phyloP scores from a whole-genome alignment of 2,113 vertebrate species.

The Tyto alba region DNA sequence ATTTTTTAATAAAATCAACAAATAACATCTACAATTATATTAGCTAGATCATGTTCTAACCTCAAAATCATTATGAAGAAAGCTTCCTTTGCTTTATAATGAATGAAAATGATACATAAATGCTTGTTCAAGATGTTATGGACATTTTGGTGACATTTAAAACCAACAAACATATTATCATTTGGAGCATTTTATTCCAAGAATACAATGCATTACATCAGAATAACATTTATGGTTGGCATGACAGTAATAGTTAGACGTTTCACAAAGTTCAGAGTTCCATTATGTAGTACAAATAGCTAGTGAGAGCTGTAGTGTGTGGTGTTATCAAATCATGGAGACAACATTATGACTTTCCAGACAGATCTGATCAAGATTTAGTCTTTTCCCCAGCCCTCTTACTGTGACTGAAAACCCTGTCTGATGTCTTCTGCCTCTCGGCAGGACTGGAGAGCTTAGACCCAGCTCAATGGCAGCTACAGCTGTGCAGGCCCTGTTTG shows the following conservation, averaged over 20 bases:
- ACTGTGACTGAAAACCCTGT: neutral
- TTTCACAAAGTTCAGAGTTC: neutral
- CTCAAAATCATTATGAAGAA: neutral
- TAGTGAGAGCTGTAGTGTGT: neutral
- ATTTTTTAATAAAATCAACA: neutral
- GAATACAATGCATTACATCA: neutral
- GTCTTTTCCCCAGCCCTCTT: neutral
- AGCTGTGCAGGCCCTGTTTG: accelerated
- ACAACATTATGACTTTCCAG: neutral
- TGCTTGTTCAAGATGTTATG: neutral
- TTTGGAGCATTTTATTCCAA: neutral
- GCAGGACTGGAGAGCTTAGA: neutral
- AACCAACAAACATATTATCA: neutral
- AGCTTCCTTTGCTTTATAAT: neutral
- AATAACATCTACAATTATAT: neutral
- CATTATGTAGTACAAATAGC: neutral
- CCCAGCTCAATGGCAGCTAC: accelerated
- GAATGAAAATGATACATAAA: neutral
- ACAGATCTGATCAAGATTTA: neutral
- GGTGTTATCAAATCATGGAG: neutral
- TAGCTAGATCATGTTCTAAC: neutral
- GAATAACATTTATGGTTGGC: neutral
- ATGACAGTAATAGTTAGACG: neutral
- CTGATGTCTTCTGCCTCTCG: neutral
- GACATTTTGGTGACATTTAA: conserved; percentile 2